Base-by-base conservation (phyloP, 2,113 vertebrate genomes). In the Tachycineta bicolor region DNA sequence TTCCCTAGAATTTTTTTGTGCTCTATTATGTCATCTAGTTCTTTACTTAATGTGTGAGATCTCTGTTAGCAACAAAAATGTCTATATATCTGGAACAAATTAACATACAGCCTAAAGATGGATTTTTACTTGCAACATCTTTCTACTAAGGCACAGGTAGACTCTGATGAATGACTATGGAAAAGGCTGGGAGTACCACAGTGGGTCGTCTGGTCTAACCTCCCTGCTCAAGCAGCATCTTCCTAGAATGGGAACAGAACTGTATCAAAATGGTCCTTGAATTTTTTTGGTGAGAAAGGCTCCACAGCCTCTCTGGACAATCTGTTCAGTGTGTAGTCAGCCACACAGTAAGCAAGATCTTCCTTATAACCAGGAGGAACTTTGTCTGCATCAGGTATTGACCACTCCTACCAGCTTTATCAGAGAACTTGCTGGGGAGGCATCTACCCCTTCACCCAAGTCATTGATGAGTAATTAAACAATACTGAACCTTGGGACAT, bases 341-440 rank as follows among this genome's bases (percentile, higher is more conserved):
- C 28, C n/a, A 85, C 29, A 41, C 12, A 41, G 14, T 28, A 56
- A n/a, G 14, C 12, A 39, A 56, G 19, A 15, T 56, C 50, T 64
- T 74, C 18, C 18, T 64, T 43, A 28, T n/a, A 47, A 56, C 16
- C n/a, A 56, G n/a, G 41, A 56, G 5, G 18, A 47, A 15, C 8
- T 64, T 47, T 0, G 0, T 28, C 14, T 39, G 7, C n/a, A 41
- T 41, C n/a, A 41, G 41, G 6, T 64, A 23, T 47, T 0, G 0
- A 28, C 7, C 12, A 20, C 19, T 74, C 19, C n/a, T 41, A 18
- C 12, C 24, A 29, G 43, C 18, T 59, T 49, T 41, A 26, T 58
- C 43, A 49, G 34, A 15, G 12, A 49, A 20, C 8, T n/a, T 28
- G 24, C 34, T 85, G 34, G 41, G 43, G 50, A 49, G 43, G 13